phyloP scores from a whole-genome alignment of 2,113 vertebrate genomes.

The Heterocephalus glaber region DNA sequence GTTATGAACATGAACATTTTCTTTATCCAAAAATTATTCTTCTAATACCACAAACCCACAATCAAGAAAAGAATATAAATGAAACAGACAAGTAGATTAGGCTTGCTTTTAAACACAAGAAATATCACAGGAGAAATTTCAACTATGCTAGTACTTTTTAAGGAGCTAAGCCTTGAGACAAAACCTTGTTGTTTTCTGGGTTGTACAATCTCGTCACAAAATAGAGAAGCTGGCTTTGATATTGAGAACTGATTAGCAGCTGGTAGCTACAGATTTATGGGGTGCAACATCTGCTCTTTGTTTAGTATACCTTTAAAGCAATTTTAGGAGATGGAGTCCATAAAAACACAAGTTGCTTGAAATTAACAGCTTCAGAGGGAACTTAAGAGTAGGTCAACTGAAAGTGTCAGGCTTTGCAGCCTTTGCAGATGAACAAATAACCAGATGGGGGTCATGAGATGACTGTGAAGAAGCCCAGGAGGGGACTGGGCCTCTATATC shows the following conservation, averaged over 20 bases:
- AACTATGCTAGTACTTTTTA: neutral
- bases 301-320: neutral
- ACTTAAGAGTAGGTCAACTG: neutral
- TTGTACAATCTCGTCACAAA: neutral
- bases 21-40: neutral
- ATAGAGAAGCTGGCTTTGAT: neutral
- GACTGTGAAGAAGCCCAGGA: neutral
- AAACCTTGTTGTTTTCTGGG: neutral
- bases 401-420: neutral
- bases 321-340: neutral
- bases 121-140: neutral
- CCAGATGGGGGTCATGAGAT: neutral
- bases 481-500: neutral
- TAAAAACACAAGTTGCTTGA: slow-evolving; percentile 24
- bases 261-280: neutral
- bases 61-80: neutral
- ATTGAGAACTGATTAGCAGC: neutral
- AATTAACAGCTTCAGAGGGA: neutral
- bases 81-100: neutral
- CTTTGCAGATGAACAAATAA: neutral
- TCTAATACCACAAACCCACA: neutral
- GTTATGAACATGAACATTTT: neutral
- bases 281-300: neutral
- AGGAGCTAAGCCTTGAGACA: neutral
- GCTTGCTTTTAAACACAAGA: slow-evolving; percentile 2